phyloP scores from a whole-genome alignment of 2,888 invertebrate genomes.

The Andrena haemorrhoa region DNA sequence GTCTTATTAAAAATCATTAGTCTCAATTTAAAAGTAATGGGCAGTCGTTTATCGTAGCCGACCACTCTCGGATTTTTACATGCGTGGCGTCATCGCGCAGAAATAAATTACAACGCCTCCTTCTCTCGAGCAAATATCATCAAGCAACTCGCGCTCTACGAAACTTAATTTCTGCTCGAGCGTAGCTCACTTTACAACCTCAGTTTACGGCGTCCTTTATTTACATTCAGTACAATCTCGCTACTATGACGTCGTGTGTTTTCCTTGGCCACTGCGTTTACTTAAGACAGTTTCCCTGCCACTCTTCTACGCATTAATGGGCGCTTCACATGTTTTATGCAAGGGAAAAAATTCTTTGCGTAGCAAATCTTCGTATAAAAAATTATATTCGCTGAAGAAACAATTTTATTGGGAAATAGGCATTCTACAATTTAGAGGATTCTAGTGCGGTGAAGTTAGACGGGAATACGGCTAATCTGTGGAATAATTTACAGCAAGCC shows the following conservation, averaged over 20 bases:
- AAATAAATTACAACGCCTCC: conserved; percentile 31
- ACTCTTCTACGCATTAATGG: not conserved
- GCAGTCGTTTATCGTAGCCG: conserved; percentile 3
- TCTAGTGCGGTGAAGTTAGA: too few relatives aligned
- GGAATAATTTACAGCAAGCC: too few relatives aligned
- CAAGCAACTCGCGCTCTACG: conserved; percentile 17
- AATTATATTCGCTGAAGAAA: too few relatives aligned
- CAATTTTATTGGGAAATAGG: too few relatives aligned
- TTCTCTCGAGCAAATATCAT: conserved; percentile 6
- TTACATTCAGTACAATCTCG: conserved; percentile 3
- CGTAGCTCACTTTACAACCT: conserved; percentile 8
- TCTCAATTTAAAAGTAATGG: conserved; percentile 45
- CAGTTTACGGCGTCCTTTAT: conserved; percentile 15
- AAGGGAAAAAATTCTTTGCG: not conserved
- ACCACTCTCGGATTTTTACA: conserved; percentile 9
- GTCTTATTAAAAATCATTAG: conserved; percentile 56
- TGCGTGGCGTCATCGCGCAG: not conserved
- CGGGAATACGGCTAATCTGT: too few relatives aligned
- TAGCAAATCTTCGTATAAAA: too few relatives aligned
- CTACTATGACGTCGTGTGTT: not conserved
- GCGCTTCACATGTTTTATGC: not conserved
- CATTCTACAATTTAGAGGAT: too few relatives aligned
- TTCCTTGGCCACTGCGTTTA: not conserved
- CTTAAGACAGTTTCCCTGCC: not conserved
- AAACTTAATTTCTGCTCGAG: conserved; percentile 36